Evolutionary conservation across 2,888 invertebrate species (phyloP).

Genomic region (Tipula confusa): DNA sequence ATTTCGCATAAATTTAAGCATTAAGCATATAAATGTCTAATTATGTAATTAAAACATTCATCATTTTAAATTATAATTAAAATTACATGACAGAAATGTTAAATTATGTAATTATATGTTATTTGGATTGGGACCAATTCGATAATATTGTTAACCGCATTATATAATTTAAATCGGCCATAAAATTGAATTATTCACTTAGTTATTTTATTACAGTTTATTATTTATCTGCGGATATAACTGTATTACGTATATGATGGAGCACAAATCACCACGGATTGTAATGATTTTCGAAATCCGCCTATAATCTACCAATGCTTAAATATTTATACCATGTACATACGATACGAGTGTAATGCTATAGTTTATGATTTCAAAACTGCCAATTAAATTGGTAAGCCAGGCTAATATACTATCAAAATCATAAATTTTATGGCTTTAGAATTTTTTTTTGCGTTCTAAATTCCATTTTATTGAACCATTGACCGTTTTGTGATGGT

Average conservation of each 20-base stretch:
- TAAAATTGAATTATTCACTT: not conserved
- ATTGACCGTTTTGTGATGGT: not conserved
- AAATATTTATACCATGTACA: not conserved
- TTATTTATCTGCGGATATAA: too few species aligned
- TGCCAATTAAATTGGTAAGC: not conserved
- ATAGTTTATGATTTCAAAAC: not conserved
- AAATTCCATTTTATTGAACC: not conserved
- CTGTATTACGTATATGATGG: too few species aligned
- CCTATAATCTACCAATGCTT: not conserved
- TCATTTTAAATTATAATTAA: not conserved
- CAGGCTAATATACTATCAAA: not conserved
- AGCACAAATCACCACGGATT: not conserved
- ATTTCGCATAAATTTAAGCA: not conserved
- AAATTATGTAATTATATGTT: not conserved
- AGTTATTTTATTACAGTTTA: not conserved
- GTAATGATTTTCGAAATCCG: not conserved
- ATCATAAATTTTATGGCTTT: not conserved
- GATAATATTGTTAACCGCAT: too few species aligned
- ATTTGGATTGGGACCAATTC: not conserved
- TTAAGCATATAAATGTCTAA: not conserved
- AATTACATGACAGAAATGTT: not conserved
- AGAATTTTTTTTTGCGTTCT: not conserved
- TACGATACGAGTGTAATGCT: not conserved
- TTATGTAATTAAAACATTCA: not conserved
- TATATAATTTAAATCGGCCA: not conserved